Evolutionary conservation across 2,888 invertebrate genomes (phyloP).

Genomic region (Archips crataeganus): DNA sequence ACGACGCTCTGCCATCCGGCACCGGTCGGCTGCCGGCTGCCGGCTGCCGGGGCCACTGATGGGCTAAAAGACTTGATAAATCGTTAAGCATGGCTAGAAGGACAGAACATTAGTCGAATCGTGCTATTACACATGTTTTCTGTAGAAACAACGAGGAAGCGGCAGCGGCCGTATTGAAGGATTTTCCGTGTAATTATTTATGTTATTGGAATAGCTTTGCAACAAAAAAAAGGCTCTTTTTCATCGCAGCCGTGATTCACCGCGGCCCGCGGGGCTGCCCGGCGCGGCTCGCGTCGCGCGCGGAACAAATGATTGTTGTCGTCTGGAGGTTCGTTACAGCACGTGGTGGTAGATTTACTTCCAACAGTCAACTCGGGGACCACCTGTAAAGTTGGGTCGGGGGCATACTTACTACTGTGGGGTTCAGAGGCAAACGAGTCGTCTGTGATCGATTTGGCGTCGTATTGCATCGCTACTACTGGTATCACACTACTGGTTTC

Average conservation of each 20-base stretch:
- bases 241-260: constrained; percentile 19
- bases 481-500: no score
- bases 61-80: no score
- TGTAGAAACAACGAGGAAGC: not conserved
- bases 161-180: not conserved
- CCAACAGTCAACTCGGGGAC: no score
- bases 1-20: not conserved
- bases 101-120: not conserved
- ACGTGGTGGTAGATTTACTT: no score
- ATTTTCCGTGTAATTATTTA: constrained; percentile 9
- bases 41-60: not conserved
- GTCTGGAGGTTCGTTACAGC: no score
- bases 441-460: no score
- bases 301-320: no score
- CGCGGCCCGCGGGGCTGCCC: not conserved
- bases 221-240: constrained; percentile 21
- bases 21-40: not conserved
- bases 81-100: no score
- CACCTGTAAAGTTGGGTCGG: no score
- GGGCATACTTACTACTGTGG: no score
- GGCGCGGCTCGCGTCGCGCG: not conserved
- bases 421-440: no score
- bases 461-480: no score
- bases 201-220: constrained; percentile 1
- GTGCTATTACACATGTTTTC: not conserved